Evolutionary conservation across 2,113 vertebrate genomes (phyloP).

Genomic region (Crocuta crocuta): DNA sequence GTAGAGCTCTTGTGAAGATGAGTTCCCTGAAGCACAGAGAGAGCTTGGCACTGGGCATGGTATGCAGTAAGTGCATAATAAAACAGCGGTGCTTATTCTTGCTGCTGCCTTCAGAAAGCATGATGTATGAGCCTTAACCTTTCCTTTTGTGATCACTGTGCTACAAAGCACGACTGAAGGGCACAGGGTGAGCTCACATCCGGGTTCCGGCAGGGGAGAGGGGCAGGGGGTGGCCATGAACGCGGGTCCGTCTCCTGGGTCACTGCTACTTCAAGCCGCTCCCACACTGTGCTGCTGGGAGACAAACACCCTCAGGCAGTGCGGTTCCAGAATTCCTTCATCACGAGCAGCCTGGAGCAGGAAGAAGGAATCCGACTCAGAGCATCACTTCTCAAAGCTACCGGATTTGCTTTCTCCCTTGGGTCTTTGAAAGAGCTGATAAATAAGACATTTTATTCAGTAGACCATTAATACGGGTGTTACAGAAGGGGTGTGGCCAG

Average conservation of each 20-base stretch:
- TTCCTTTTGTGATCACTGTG: rapidly evolving
- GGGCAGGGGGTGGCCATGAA: rapidly evolving
- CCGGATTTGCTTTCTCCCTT: neutral
- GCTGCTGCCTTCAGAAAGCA: neutral
- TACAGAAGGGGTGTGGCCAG: rapidly evolving
- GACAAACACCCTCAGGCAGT: rapidly evolving
- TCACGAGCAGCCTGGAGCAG: neutral
- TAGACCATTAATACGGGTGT: no score
- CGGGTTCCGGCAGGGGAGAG: neutral
- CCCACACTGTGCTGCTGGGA: neutral
- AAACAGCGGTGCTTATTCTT: rapidly evolving
- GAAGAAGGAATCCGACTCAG: no score
- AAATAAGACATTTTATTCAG: neutral
- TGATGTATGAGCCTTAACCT: rapidly evolving
- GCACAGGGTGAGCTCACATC: rapidly evolving
- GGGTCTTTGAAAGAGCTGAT: neutral
- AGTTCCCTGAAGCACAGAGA: neutral
- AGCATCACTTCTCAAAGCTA: neutral
- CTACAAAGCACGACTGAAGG: neutral
- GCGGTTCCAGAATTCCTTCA: neutral
- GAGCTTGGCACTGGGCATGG: neutral
- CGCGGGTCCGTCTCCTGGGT: rapidly evolving
- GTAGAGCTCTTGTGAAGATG: neutral
- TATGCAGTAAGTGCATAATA: neutral
- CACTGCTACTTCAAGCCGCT: neutral